Evolutionary conservation across 2,113 vertebrate species (phyloP).

Genomic region (Oreochromis spilurus): DNA sequence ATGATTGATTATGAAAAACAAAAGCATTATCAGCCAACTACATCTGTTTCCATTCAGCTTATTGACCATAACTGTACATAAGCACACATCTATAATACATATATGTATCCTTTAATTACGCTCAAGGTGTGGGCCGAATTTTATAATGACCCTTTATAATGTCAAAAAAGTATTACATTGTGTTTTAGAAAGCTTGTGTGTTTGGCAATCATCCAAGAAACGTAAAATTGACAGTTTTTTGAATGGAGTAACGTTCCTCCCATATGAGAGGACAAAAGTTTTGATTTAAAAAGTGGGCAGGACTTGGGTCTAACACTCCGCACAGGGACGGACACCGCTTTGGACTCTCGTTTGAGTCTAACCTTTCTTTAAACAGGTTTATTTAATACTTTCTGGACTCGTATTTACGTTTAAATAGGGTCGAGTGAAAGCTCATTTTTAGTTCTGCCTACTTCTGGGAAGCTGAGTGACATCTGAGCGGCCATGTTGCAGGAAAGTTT

Average conservation of each 20-base stretch:
- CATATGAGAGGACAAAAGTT: neutral
- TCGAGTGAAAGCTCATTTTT: neutral
- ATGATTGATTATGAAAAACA: neutral
- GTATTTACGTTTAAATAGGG: neutral
- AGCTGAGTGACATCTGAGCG: slow-evolving; percentile 62
- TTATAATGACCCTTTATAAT: neutral
- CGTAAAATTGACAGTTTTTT: neutral
- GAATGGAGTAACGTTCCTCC: neutral
- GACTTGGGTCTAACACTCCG: neutral
- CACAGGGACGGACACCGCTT: neutral
- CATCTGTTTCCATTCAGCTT: slow-evolving; percentile 11
- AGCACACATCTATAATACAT: neutral
- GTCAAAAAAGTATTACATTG: neutral
- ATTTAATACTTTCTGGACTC: neutral
- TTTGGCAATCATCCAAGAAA: neutral
- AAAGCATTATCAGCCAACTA: neutral
- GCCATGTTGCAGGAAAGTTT: slow-evolving; percentile 71
- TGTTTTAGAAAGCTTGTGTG: neutral
- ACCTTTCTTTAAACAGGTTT: neutral
- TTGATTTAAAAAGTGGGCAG: slow-evolving; percentile 43
- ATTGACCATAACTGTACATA: neutral
- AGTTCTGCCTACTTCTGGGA: slow-evolving; percentile 16
- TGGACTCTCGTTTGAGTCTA: neutral
- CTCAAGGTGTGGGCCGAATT: neutral
- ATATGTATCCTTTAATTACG: neutral